Base-by-base conservation (phyloP, 2,888 invertebrate genomes). In the Thelaira solivaga region DNA sequence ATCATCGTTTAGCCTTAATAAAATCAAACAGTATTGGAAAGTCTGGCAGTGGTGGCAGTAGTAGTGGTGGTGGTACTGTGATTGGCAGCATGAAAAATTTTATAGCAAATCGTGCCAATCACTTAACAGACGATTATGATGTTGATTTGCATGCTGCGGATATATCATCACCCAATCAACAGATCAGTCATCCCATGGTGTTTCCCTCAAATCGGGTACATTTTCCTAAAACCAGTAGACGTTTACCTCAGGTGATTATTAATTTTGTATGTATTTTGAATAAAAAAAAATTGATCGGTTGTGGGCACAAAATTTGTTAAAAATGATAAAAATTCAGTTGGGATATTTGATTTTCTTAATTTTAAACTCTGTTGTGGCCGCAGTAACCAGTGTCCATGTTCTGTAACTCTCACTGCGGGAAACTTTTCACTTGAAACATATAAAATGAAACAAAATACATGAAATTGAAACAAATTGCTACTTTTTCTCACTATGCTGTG, bases 201-300 rank as follows among this genome's bases (percentile, higher is more conserved):
- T 89, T 89, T 84, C 88, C 89, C 61, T 86, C 86, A 77, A 89
- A 88, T 84, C 90, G 89, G 75, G 90, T 91, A 74, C 92, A 92
- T 86, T 93, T 93, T 81, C 91, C 92, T 2, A 91, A 92, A 81
- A 92, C 92, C 49, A 91, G 90, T 83, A 90, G 93, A 36, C 90
- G 93, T 81, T 88, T 93, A 83, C 93, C 93, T n/a, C 92, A 92
- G 89, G 89, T 89, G 80, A 85, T 84, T 18, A 26, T 24, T 26
- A 24, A 13, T 22, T 6, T 1, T 39, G 4, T 13, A 39, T 13
- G 4, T 39, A 13, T 4, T 39, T 1, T 39, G n/a, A n/a, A n/a
- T n/a, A n/a, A n/a, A n/a, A n/a, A n/a, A n/a, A n/a, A n/a, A n/a
- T n/a, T n/a, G n/a, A n/a, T n/a, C n/a, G n/a, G n/a, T n/a, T n/a